Base-by-base conservation (phyloP, 2,888 invertebrate genomes). In the Hylaea fasciaria region DNA sequence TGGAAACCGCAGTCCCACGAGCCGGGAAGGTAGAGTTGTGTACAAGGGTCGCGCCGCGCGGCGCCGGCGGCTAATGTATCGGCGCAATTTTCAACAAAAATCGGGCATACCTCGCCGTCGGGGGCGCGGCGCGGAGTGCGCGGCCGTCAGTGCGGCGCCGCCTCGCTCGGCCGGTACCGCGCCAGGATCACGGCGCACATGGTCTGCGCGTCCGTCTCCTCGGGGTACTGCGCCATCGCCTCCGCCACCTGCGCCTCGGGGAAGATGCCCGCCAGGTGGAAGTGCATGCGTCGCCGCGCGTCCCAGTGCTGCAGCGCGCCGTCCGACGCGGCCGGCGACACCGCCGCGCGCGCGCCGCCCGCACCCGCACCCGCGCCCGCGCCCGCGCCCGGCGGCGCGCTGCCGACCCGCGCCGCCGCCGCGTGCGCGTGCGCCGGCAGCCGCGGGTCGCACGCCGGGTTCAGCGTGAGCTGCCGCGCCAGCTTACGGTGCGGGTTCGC, bases 241-340 rank as follows among this genome's bases (percentile, higher is more conserved):
- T 95, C 95, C 52, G 95, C 94, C n/a, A 98, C 98, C 78, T 97
- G 96, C 68, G 96, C 95, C 77, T 97, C 96, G 0, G 98, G 97
- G 87, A 99, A 99, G 59, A 98, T 95, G 54, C 96, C 96, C n/a
- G 97, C 95, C 66, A 99, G 91, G 85, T 98, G 97, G 86, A 96
- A 98, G 83, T 96, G 97, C 78, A 98, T 91, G 70, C 95, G 94
- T 29, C 95, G 93, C 0, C 97, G 93, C 16, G 95, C 95, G 74
- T 97, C 97, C 89, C 89, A 87, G 68, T 90, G 86, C 58, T 89
- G 91, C 58, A 93, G 76, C 62, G 88, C 93, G 62, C 92, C 83
- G 64, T 92, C 87, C 49, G 93, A 89, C 47, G 92, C 86, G 71
- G 86, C 83, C 2, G 88, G 87, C 0, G 85, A 80, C 37, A 85